Conservation (phyloP, 2,888 invertebrate genomes). For the Pyralis farinalis region DNA sequence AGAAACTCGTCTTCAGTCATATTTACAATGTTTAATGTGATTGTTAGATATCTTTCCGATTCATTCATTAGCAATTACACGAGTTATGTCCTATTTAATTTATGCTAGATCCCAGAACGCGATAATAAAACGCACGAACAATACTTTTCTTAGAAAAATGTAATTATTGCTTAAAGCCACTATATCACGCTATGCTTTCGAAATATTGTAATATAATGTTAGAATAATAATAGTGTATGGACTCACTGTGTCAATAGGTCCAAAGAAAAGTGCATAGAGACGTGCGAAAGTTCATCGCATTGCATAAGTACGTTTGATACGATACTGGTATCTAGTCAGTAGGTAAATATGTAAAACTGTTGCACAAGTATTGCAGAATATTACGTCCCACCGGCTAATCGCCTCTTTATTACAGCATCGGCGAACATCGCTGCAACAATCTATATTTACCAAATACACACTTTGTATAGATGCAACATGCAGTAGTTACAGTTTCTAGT, state of each 20-base stretch:
- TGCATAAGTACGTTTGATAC: slow-evolving; percentile 52
- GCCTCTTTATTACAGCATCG: slow-evolving; percentile 15
- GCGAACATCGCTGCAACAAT: slow-evolving; percentile 11
- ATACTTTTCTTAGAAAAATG: neutral
- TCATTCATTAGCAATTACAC: too few relatives aligned
- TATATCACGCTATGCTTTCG: slow-evolving; percentile 3
- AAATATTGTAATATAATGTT: slow-evolving; percentile 12
- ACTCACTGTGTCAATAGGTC: slow-evolving; percentile 18
- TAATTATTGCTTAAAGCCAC: neutral
- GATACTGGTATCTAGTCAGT: slow-evolving; percentile 34
- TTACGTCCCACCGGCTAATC: slow-evolving; percentile 30
- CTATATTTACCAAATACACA: slow-evolving; percentile 1
- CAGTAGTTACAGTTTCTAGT: too few relatives aligned
- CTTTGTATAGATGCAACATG: too few relatives aligned
- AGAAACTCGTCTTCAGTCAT: too few relatives aligned
- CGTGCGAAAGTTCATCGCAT: slow-evolving; percentile 48
- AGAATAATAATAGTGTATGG: slow-evolving; percentile 18
- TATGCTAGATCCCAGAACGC: too few relatives aligned
- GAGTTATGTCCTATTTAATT: too few relatives aligned
- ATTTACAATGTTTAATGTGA: too few relatives aligned
- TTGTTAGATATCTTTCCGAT: too few relatives aligned
- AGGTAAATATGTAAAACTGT: slow-evolving; percentile 42
- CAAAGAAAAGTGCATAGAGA: slow-evolving; percentile 32
- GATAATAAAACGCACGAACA: too few relatives aligned
- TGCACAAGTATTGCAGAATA: slow-evolving; percentile 40